These are phyloP conservation scores for Petrocephalus sullivani DNA, from an alignment of 2,797 vertebrate genomes.

Conservation along the genomic window DNA sequence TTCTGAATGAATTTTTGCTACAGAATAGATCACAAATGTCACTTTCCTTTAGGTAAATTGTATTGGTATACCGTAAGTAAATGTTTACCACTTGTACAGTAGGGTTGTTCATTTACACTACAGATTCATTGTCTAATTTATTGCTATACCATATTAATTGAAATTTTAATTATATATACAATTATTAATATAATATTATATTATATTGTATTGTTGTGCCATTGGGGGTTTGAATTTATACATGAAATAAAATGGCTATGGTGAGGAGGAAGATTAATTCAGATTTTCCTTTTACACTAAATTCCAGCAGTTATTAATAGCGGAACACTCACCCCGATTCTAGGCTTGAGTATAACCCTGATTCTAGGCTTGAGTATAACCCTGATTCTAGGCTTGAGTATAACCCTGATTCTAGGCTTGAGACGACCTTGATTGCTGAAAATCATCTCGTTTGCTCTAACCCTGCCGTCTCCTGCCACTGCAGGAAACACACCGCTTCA, in stretches of 20 bases:
- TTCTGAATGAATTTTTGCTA: not conserved
- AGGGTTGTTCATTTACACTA: not conserved
- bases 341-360: not conserved
- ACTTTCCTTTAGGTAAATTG: not conserved
- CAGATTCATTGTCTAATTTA: not conserved
- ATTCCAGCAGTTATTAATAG: not conserved
- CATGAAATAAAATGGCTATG: not conserved
- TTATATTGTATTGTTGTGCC: not conserved
- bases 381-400: not conserved
- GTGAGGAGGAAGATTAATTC: not conserved
- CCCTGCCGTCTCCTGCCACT: constrained; percentile 20
- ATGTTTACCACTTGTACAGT: not conserved
- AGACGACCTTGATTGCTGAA: not conserved
- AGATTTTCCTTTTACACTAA: not conserved
- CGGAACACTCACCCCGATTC: not conserved
- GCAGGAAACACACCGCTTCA: constrained; percentile 90
- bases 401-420: not conserved
- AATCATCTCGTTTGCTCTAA: not conserved
- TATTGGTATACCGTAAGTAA: not conserved
- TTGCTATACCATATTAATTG: not conserved
- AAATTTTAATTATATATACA: not conserved
- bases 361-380: not conserved
- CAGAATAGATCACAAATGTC: not conserved
- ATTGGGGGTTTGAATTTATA: not conserved
- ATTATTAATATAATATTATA: too few species aligned